Evolutionary conservation across 2,888 invertebrate species (phyloP), one percentile per base, ranked within the genome.

Genomic region (Agonopterix heracliana): DNA sequence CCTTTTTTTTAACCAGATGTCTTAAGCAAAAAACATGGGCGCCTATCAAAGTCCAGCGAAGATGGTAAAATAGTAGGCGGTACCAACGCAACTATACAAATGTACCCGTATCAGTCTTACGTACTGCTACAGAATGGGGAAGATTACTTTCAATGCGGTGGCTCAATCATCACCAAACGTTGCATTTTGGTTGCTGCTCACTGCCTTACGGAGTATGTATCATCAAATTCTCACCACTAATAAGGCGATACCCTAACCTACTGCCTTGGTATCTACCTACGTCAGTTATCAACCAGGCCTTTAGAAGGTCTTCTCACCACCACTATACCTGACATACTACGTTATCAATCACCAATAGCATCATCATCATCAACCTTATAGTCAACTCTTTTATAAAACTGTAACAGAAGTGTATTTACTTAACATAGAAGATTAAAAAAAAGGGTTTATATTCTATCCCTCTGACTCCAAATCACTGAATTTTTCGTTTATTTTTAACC

Each of bases 121-220:
- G 44, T 89, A 42, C 50, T 83, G 42, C 59, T 80, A 8, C 61
- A 63, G 47, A 64, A 65, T 43, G 79, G 78, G 0, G 52, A 34
- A 0, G 57, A 65, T 2, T 66, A 74, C 53, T 86, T 68, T 49
- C 77, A 78, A 45, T 90, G 90, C 55, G 90, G 89, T 9, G 89
- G 89, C 0, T 82, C 86, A 1, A 85, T 89, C 48, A 65, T 89
- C 41, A 82, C 66, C 49, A 38, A 47, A 1, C 56, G 56, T n/a
- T 68, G 71, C 50, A 62, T 90, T 7, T 55, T 89, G 10, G 88
- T 89, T 0, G 89, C 90, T 9, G 90, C 89, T 3, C 89, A 90
- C 64, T 90, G 90, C 54, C 55, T 89, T 1, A 52, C 54, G 2
- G 71, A 76, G 90, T 89, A 76, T 57, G 57, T 48, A 26, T 26